phyloP scores from a whole-genome alignment of 2,888 invertebrate genomes.

The Polydrusus tereticollis region DNA sequence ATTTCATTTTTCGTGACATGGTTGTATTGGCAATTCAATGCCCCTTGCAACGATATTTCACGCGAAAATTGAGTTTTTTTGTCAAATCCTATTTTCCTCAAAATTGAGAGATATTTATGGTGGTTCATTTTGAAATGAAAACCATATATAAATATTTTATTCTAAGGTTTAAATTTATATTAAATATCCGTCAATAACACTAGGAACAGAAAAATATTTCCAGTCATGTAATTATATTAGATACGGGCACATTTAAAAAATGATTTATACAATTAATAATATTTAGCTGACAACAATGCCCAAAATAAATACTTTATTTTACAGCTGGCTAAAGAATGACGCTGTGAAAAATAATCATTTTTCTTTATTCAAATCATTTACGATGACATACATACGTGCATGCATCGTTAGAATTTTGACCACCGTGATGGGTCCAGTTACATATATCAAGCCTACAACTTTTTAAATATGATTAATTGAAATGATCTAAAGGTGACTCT shows the following conservation, averaged over 20 bases:
- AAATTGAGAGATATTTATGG: too few relatives aligned
- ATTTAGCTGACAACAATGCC: conserved; percentile 33
- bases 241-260: conserved; percentile 34
- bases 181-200: too few relatives aligned
- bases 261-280: conserved; percentile 37
- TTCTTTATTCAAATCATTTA: conserved; percentile 43
- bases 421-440: conserved; percentile 14
- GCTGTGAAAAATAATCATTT: conserved; percentile 42
- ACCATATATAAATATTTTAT: too few relatives aligned
- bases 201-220: conserved; percentile 1
- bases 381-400: neutral
- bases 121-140: too few relatives aligned
- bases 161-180: too few relatives aligned
- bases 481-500: conserved; percentile 24
- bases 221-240: conserved; percentile 35
- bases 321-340: conserved; percentile 32
- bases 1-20: too few relatives aligned
- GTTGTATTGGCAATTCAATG: too few relatives aligned
- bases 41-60: too few relatives aligned
- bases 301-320: conserved; percentile 23
- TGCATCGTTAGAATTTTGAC: conserved; percentile 33
- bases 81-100: too few relatives aligned
- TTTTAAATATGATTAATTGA: conserved; percentile 41
- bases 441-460: conserved; percentile 19
- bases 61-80: too few relatives aligned